These are phyloP conservation scores for Andrena cerasifolii DNA, from an alignment of 1,140 invertebrate species.

Conservation along the genomic window DNA sequence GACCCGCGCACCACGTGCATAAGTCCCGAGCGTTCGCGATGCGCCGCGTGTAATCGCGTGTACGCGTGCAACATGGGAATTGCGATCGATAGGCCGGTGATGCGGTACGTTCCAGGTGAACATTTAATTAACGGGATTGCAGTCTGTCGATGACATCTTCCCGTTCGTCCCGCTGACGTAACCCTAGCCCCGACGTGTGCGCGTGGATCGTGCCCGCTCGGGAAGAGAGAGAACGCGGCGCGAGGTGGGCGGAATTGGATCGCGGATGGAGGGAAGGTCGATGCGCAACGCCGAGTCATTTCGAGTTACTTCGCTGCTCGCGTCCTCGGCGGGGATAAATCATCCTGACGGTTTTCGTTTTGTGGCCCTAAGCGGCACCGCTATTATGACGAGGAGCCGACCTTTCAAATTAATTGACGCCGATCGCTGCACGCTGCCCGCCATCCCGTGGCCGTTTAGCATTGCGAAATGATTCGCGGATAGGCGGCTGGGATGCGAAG, in stretches of 20 bases:
- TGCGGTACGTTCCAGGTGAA: conserved; percentile 53
- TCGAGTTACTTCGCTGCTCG: conserved; percentile 31
- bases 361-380: conserved; percentile 3
- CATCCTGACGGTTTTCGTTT: conserved; percentile 28
- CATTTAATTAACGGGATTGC: conserved; percentile 61
- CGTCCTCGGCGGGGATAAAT: conserved; percentile 56
- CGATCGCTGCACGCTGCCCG: neutral
- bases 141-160: conserved; percentile 56
- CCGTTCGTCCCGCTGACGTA: conserved; percentile 44
- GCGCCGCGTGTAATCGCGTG: neutral
- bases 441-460: neutral
- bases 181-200: conserved; percentile 28
- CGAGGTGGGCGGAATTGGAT: neutral
- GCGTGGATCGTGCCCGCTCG: conserved; percentile 19
- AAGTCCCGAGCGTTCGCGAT: neutral
- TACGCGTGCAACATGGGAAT: conserved; percentile 15
- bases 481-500: neutral
- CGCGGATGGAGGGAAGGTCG: conserved; percentile 21
- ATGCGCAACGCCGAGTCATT: conserved; percentile 40
- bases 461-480: conserved; percentile 17
- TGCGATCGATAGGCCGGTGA: conserved; percentile 32
- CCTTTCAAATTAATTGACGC: conserved; percentile 36
- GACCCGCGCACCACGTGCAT: neutral
- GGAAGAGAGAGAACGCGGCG: neutral
- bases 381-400: conserved; percentile 35